Conservation (phyloP, 2,888 invertebrate species). For the Chloroclystis v-ata region DNA sequence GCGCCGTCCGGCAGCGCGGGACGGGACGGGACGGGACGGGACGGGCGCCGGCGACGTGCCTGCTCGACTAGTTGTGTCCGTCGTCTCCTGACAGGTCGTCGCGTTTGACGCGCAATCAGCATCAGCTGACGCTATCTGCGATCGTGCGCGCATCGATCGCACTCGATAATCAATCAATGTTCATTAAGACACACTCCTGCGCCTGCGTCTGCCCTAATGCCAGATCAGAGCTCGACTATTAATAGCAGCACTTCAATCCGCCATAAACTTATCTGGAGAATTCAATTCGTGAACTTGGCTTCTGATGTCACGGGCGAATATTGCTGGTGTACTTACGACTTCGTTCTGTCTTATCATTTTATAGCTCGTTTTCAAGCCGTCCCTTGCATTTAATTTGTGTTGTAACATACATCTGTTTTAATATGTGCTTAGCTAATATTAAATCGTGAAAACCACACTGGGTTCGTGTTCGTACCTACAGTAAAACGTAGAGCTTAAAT, state of each 20-base stretch:
- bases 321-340: not conserved
- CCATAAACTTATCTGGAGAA: conserved; percentile 10
- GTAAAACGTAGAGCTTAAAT: too few relatives aligned
- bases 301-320: not conserved
- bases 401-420: too few relatives aligned
- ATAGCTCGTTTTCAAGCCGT: too few relatives aligned
- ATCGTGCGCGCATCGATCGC: conserved; percentile 41
- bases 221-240: conserved; percentile 26
- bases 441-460: too few relatives aligned
- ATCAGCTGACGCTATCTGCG: not conserved
- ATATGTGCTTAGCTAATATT: too few relatives aligned
- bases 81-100: not conserved
- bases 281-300: conserved; percentile 6
- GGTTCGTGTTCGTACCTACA: too few relatives aligned
- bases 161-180: conserved; percentile 61
- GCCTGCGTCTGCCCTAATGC: conserved; percentile 22
- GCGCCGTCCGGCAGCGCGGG: too few relatives aligned
- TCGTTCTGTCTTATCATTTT: too few relatives aligned
- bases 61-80: not conserved
- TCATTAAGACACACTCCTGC: conserved; percentile 33
- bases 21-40: too few relatives aligned
- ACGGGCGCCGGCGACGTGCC: too few relatives aligned
- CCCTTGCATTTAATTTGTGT: too few relatives aligned
- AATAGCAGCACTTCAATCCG: conserved; percentile 26
- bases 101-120: not conserved